Percentiles rank a stretch among this genome's conserved stretches.
These are phyloP conservation scores for Oreochromis niloticus DNA, from an alignment of 2,113 vertebrate genomes.

Conservation along the genomic window DNA sequence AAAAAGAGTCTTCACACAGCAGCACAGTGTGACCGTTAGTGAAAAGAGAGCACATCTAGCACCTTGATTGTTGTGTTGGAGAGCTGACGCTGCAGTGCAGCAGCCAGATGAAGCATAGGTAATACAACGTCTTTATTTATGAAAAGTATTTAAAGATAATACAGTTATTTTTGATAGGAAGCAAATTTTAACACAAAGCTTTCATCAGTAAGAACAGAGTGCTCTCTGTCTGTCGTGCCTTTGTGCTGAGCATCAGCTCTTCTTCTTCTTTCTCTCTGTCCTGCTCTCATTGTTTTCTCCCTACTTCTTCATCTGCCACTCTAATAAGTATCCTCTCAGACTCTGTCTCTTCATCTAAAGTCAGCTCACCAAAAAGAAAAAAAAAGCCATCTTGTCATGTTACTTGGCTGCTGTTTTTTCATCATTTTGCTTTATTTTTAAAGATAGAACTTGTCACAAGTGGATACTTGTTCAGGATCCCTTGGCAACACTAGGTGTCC, in stretches of 20 bases:
- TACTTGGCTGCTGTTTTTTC: neutral
- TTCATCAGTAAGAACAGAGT: slow-evolving; percentile 24
- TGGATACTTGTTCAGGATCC: neutral
- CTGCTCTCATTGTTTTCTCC: neutral
- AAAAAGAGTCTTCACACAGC: neutral
- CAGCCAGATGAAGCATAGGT: neutral
- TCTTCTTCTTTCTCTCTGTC: neutral
- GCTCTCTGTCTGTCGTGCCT: neutral
- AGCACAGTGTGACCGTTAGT: neutral
- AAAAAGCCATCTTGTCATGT: neutral
- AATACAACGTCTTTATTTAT: neutral
- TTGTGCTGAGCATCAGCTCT: neutral
- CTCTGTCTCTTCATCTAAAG: neutral
- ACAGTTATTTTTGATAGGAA: neutral
- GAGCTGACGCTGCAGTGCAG: neutral
- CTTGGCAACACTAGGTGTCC: neutral
- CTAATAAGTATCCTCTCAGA: neutral
- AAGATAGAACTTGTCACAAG: neutral
- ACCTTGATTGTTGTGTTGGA: neutral
- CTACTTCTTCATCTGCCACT: neutral
- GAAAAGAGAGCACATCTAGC: neutral
- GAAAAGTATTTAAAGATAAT: slow-evolving; percentile 14
- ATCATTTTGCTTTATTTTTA: neutral
- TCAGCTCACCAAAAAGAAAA: neutral
- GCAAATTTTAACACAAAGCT: slow-evolving; percentile 29